Evolutionary conservation across 2,888 invertebrate genomes (phyloP), one percentile per base, ranked within the genome.

Genomic region (Cyclophora albipunctata): DNA sequence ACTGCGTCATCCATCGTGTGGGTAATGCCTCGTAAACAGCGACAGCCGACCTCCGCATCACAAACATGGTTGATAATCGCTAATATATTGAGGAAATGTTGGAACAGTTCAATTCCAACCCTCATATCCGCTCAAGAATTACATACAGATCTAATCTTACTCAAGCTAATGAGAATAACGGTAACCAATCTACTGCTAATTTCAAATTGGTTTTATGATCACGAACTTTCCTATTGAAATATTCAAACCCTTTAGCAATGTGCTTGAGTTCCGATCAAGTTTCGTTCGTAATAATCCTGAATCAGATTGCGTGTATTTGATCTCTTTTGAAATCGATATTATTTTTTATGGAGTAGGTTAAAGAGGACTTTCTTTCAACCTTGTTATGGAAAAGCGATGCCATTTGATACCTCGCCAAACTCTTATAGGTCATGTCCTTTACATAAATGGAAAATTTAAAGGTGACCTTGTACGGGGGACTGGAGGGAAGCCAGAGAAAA

Each of bases 331-430:
- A 20, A 20, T 20, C 20, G 20, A 20, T 20, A 20, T 20, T 20
- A 20, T 47, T 53, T 55, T 47, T 49, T 50, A 52, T 53, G 50
- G 50, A 55, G 45, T 45, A 46, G 46, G 50, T 55, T 45, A 50
- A 52, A 51, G 47, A 52, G 51, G 51, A 53, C 66, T 67, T 67
- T 67, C 65, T 46, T 57, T 46, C 51, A 53, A 60, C 68, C 71
- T 71, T 72, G 71, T 48, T 49, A 41, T 51, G 59, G 60, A 58
- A 58, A 20, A 61, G 64, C 40, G 45, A 49, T 20, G 20, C 20
- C 34, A 41, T 62, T 69, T 73, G 72, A 65, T 68, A 51, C 50
- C 48, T 35, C 50, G 69, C 74, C 71, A 75, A 68, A 52, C 50
- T 47, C 48, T 43, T 50, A 50, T 64, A 50, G 54, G 54, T 48